These are phyloP conservation scores for Picus viridis DNA, from an alignment of 2,797 vertebrate species.

Conservation along the genomic window DNA sequence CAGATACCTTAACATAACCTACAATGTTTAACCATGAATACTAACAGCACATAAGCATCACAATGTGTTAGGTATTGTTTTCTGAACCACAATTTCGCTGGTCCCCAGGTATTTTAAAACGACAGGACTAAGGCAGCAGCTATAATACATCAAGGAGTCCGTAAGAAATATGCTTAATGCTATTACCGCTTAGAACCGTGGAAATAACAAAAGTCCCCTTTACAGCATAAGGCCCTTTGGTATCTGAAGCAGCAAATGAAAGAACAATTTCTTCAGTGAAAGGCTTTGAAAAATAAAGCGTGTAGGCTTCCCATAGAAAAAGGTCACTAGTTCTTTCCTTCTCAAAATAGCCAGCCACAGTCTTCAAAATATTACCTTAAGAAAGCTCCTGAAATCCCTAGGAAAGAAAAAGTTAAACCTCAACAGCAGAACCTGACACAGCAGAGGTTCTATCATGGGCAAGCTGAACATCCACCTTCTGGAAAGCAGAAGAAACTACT, in stretches of 20 bases:
- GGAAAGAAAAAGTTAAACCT: conserved; percentile 62
- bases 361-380: conserved; percentile 57
- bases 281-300: conserved; percentile 73
- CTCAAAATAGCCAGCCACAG: conserved; percentile 65
- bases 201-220: conserved; percentile 76
- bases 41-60: conserved; percentile 66
- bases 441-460: conserved; percentile 27
- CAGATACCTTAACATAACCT: conserved; percentile 23
- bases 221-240: conserved; percentile 82
- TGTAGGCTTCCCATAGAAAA: conserved; percentile 65
- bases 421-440: conserved; percentile 42
- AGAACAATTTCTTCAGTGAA: conserved; percentile 71
- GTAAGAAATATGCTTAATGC: conserved; percentile 61
- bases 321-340: conserved; percentile 63
- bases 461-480: conserved; percentile 60
- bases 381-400: conserved; percentile 66
- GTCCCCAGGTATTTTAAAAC: conserved; percentile 76
- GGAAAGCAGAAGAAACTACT: conserved; percentile 67
- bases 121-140: conserved; percentile 69
- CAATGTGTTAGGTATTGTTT: conserved; percentile 51
- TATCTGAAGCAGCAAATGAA: conserved; percentile 79
- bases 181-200: conserved; percentile 48
- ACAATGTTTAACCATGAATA: conserved; percentile 32
- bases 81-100: conserved; percentile 70
- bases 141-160: conserved; percentile 62